Evolutionary conservation across 2,888 invertebrate genomes (phyloP), one percentile per base, ranked within the genome.

Genomic region (Drosophila greeni): DNA sequence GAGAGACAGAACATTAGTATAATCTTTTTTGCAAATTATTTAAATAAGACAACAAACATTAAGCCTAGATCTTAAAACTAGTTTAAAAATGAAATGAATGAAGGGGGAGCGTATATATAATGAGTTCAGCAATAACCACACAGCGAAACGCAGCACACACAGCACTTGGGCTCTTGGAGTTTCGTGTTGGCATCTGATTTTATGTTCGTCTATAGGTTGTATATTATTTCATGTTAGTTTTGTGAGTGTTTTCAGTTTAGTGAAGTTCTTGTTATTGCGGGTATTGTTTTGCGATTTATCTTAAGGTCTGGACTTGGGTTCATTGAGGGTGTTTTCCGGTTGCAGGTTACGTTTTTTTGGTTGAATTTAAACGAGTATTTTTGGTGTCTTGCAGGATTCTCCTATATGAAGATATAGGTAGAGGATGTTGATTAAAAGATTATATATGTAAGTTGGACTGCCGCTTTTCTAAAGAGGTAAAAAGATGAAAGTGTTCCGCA

Each of bases 1-100:
- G 82, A 81, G 85, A 81, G 85, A 81, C 73, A 81, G 81, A 75
- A 81, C 81, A 81, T 81, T 81, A 81, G 81, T 81, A 77, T 76
- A 67, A 71, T 74, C 72, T 65, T 64, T 72, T 59, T 58, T 37
- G 14, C 18, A 45, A 82, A 83, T 81, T 81, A 81, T 83, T 85
- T 83, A 85, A 80, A 83, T 70, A 73, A 73, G 66, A 83, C 70
- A 85, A 84, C 82, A 73, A 66, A 60, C 67, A 66, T 77, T 80
- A 75, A 72, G 18, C 14, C 75, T 84, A 82, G 49, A 24, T 8
- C 79, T 84, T 79, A 79, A 49, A 49, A 58, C 37, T 84, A 79
- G 43, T 60, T 66, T 60, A 40, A 62, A 67, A 59, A 68, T 59
- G 70, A 51, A 60, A 49, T 31, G 43, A 40, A 48, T 51, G 66